Evolutionary conservation across 2,888 invertebrate genomes (phyloP).

Genomic region (Monochamus alternatus): DNA sequence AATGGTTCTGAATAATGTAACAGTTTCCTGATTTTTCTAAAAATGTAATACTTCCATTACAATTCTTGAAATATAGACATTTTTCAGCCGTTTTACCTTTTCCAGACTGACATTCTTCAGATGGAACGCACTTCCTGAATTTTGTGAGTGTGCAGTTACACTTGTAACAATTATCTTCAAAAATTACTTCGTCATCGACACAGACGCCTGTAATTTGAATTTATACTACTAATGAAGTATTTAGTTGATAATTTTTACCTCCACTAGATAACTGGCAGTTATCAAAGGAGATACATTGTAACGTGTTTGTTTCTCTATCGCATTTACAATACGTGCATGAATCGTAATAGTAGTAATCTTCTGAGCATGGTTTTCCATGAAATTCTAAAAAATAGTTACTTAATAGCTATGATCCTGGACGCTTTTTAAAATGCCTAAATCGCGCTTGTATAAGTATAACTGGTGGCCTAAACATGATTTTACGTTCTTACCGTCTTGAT

Average conservation of each 20-base stretch:
- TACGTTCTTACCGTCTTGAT: slow-evolving; percentile 32
- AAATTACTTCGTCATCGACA: slow-evolving; percentile 33
- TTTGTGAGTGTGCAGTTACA: slow-evolving; percentile 46
- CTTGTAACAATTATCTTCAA: slow-evolving; percentile 45
- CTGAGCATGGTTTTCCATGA: slow-evolving; percentile 40
- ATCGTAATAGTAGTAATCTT: slow-evolving; percentile 45
- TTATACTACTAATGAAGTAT: neutral
- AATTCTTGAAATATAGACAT: neutral
- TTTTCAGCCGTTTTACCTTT: slow-evolving; percentile 11
- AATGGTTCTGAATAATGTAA: slow-evolving; percentile 19
- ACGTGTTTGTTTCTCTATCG: slow-evolving; percentile 14
- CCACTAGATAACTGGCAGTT: slow-evolving; percentile 16
- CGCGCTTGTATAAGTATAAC: too few relatives aligned
- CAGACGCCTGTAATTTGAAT: slow-evolving; percentile 35
- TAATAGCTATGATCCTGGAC: neutral
- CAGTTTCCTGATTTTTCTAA: slow-evolving; percentile 47
- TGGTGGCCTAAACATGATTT: neutral
- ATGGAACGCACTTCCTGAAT: slow-evolving; percentile 40
- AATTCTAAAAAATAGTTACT: slow-evolving; percentile 40
- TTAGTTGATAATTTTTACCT: slow-evolving; percentile 13
- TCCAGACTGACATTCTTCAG: slow-evolving; percentile 32
- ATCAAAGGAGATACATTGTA: neutral
- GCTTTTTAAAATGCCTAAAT: neutral
- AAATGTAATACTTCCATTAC: neutral
- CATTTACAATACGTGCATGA: slow-evolving; percentile 45